Evolutionary conservation across 2,888 invertebrate genomes (phyloP), one percentile per base, ranked within the genome.

Genomic region (Lydus trimaculatus): DNA sequence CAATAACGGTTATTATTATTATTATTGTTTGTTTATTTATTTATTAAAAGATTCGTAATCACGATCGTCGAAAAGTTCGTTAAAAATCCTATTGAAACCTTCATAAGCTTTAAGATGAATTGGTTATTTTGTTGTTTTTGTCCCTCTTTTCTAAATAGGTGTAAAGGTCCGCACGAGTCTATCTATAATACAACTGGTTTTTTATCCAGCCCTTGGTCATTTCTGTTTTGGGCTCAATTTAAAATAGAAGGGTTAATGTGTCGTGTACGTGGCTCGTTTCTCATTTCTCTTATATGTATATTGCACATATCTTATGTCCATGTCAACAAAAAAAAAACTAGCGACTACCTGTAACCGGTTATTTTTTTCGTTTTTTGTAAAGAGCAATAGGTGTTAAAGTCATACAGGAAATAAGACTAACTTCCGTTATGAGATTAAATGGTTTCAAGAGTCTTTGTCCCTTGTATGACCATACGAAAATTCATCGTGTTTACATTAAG

Each of bases 391-490:
- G 75, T 75, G 76, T 70, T 73, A 73, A 71, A 76, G 78, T 78
- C 76, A 68, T 66, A 76, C 79, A 76, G 79, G 79, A 79, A 79
- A 78, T 73, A 76, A 74, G 78, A 71, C 72, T 72, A 73, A 75
- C 79, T 79, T 79, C 79, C 79, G 77, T 75, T 78, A 63, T 70
- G 74, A 76, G 78, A 79, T 77, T 77, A 77, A 76, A 76, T 76
- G 77, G 76, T 76, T 78, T 77, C 75, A 59, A 62, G 63, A 61
- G 69, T 58, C 70, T 70, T 72, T 72, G 70, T 70, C 65, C 68
- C 31, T 28, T 36, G 5, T 59, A 61, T 65, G 72, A 71, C 76
- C 76, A 69, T 73, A 70, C 65, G n/a, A 61, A 61, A 76, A 76
- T 76, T 66, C 63, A 69, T 70, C 61, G 64, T 71, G 71, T 71